Conservation (phyloP, 2,797 vertebrate genomes). For the Ptychadena robeensis region DNA sequence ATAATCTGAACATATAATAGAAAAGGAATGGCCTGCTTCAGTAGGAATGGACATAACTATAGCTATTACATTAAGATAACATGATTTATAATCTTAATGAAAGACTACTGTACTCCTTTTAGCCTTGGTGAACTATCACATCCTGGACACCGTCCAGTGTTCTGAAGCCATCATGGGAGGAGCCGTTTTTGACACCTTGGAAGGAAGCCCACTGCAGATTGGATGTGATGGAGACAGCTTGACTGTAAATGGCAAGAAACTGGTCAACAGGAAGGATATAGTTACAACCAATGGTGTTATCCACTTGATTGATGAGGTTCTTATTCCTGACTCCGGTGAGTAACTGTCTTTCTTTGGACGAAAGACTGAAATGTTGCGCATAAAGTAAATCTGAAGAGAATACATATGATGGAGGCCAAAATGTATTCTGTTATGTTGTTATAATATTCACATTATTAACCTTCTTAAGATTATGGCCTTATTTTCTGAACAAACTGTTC, state of each 20-base stretch:
- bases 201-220: conserved; percentile 89
- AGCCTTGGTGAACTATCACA: conserved; percentile 93
- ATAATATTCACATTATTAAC: no score
- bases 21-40: no score
- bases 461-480: no score
- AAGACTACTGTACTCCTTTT: conserved; percentile 5
- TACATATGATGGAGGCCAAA: no score
- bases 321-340: conserved; percentile 96
- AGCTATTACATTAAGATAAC: background rate
- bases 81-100: background rate
- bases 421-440: no score
- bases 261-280: conserved; percentile 94
- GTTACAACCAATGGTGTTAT: conserved; percentile 94
- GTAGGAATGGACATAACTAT: no score
- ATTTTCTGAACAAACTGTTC: no score
- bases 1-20: no score
- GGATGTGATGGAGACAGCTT: conserved; percentile 94
- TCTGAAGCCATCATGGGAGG: conserved; percentile 93
- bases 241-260: conserved; percentile 92
- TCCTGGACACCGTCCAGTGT: conserved; percentile 91
- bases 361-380: no score
- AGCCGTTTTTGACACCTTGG: conserved; percentile 86
- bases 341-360: background rate
- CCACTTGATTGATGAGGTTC: conserved; percentile 90
- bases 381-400: no score